Conservation (phyloP, 2,797 vertebrate species). For the Bothrops alternatus region DNA sequence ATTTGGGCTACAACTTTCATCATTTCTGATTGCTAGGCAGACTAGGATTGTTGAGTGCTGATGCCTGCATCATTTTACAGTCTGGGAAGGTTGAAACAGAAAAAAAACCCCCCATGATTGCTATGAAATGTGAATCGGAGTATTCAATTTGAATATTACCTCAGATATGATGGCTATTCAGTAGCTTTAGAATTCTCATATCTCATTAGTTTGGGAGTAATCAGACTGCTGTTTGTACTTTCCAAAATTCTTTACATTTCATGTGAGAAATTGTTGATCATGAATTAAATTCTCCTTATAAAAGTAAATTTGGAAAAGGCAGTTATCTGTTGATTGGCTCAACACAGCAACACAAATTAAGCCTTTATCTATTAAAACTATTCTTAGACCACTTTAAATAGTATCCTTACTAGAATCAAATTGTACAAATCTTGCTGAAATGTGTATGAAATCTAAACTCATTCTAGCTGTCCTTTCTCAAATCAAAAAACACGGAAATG, state of each 20-base stretch:
- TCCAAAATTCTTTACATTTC: not conserved
- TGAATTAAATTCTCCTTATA: not conserved
- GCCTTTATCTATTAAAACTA: not conserved
- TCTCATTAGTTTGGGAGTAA: not conserved
- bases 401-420: slow-evolving; percentile 72
- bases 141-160: no score
- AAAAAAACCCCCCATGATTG: not conserved
- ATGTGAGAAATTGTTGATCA: not conserved
- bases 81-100: not conserved
- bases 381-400: not conserved
- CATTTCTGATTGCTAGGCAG: not conserved
- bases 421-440: slow-evolving; percentile 69
- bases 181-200: not conserved
- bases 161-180: not conserved
- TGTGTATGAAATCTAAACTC: slow-evolving; percentile 74
- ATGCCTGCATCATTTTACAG: not conserved
- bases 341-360: not conserved
- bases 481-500: slow-evolving; percentile 59
- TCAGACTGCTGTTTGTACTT: not conserved
- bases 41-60: not conserved
- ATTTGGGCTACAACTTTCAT: not conserved
- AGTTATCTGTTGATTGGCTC: not conserved
- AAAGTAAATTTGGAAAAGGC: not conserved
- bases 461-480: slow-evolving; percentile 70
- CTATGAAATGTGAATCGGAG: not conserved